Evolutionary conservation across 2,888 invertebrate species (phyloP).

Genomic region (Phaonia tiefii): DNA sequence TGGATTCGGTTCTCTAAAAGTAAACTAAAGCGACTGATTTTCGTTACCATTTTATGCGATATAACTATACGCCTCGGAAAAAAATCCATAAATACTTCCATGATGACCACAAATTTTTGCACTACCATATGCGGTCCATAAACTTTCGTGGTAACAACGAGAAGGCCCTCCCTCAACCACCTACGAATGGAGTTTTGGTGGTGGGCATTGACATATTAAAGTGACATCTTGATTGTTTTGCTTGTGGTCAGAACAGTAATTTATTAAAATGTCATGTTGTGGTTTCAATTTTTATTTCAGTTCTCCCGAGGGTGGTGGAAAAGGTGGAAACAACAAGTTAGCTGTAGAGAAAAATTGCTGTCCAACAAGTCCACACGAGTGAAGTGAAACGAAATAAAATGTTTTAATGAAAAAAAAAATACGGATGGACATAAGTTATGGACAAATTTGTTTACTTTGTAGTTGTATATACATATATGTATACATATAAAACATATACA

Average conservation of each 20-base stretch:
- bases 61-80: neutral
- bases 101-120: slow-evolving; percentile 15
- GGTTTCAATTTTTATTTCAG: slow-evolving; percentile 22
- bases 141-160: too few relatives aligned
- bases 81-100: neutral
- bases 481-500: slow-evolving; percentile 50
- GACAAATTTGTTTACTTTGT: slow-evolving; percentile 28
- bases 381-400: neutral
- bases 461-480: slow-evolving; percentile 23
- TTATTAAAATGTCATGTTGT: slow-evolving; percentile 68
- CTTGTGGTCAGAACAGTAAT: slow-evolving; percentile 60
- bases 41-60: neutral
- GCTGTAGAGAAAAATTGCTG: neutral
- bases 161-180: too few relatives aligned
- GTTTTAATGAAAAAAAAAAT: slow-evolving; percentile 13
- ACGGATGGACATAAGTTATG: slow-evolving; percentile 42
- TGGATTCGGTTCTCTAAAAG: slow-evolving; percentile 2
- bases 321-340: slow-evolving; percentile 18
- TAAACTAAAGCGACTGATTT: slow-evolving; percentile 8
- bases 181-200: too few relatives aligned
- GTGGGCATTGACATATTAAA: slow-evolving; percentile 61
- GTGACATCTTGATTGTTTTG: slow-evolving; percentile 65
- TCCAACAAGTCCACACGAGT: neutral
- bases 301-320: neutral
- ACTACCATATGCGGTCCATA: neutral